These are phyloP conservation scores for Alitta virens DNA, from an alignment of 2,888 invertebrate genomes.

Conservation along the genomic window DNA sequence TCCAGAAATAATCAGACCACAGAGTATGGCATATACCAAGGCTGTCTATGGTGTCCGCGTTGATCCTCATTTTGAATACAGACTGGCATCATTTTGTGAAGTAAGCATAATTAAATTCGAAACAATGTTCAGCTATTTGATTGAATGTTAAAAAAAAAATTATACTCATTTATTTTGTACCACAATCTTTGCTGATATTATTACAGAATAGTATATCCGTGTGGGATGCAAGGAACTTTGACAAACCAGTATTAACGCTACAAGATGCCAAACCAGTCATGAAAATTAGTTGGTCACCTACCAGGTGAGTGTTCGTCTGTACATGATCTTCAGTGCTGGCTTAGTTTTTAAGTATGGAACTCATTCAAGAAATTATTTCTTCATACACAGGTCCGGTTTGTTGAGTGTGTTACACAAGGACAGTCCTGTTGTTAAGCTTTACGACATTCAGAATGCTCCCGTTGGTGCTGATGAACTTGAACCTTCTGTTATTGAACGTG, in stretches of 20 bases:
- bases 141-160: too few species aligned
- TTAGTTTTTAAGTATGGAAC: too few species aligned
- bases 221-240: conserved; percentile 86
- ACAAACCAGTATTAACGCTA: conserved; percentile 74
- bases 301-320: conserved; percentile 65
- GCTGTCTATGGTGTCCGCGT: conserved; percentile 80
- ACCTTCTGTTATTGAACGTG: conserved; percentile 73
- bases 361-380: too few species aligned
- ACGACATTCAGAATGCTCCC: conserved; percentile 77
- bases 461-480: conserved; percentile 70
- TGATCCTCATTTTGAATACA: conserved; percentile 74
- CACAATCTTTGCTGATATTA: too few species aligned
- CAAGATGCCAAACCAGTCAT: conserved; percentile 67
- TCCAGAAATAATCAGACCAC: conserved; percentile 71
- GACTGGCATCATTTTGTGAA: conserved; percentile 73
- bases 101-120: conserved; percentile 26
- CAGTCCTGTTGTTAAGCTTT: conserved; percentile 72
- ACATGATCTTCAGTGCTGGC: too few species aligned
- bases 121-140: too few species aligned
- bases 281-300: conserved; percentile 85
- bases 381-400: conserved; percentile 65
- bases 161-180: too few species aligned
- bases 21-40: conserved; percentile 63
- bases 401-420: conserved; percentile 81
- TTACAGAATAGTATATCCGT: conserved; percentile 70